Evolutionary conservation across 2,113 vertebrate genomes (phyloP).

Genomic region (Thoracochromis brauschi): DNA sequence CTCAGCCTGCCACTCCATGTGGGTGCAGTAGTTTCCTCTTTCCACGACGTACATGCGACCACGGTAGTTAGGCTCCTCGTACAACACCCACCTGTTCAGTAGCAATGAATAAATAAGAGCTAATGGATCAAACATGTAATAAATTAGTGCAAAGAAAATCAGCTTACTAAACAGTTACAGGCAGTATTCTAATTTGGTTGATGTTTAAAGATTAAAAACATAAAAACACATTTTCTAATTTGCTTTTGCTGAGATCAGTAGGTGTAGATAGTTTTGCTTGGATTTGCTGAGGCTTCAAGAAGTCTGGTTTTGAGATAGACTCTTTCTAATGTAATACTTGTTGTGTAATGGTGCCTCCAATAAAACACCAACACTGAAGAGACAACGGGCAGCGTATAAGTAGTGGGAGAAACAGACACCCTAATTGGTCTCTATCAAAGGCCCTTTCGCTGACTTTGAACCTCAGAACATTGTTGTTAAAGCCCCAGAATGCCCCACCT

Average conservation of each 20-base stretch:
- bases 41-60: conserved; percentile 90
- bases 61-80: conserved; percentile 87
- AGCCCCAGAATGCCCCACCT: neutral
- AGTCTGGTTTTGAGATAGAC: neutral
- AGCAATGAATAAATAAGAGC: neutral
- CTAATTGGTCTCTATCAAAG: neutral
- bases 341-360: neutral
- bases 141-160: neutral
- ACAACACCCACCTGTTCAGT: conserved; percentile 82
- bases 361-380: neutral
- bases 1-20: conserved; percentile 79
- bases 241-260: neutral
- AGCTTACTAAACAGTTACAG: too few species aligned
- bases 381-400: neutral
- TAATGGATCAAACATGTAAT: neutral
- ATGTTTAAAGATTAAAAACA: neutral
- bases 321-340: neutral
- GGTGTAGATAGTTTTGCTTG: neutral
- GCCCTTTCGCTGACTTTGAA: neutral
- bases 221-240: neutral
- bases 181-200: neutral
- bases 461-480: neutral
- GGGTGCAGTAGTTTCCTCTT: conserved; percentile 78
- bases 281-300: neutral
- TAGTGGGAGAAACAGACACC: neutral